Conservation (phyloP, 2,888 invertebrate genomes). For the Cantharis lateralis region DNA sequence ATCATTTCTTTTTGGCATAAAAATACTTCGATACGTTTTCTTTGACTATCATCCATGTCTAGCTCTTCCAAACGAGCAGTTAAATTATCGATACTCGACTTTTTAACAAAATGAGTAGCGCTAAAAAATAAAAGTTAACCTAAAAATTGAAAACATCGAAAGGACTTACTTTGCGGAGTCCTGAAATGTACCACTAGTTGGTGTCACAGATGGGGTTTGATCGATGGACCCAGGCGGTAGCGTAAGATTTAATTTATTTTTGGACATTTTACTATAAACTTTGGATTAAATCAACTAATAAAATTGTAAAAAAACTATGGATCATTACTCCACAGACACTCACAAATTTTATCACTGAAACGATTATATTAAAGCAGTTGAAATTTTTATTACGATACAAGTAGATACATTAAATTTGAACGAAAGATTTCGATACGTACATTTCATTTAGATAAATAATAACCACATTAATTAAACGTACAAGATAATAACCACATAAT, state of each 20-base stretch:
- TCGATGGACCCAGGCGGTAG: constrained; percentile 89
- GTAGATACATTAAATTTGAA: background rate
- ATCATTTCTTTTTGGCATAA: constrained; percentile 95
- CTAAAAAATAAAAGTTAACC: constrained; percentile 44
- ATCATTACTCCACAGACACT: background rate
- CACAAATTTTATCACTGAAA: background rate
- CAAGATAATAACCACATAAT: background rate
- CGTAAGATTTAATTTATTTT: constrained; percentile 89
- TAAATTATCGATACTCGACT: constrained; percentile 82
- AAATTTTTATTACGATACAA: background rate
- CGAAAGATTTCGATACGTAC: background rate
- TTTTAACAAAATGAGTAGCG: constrained; percentile 65
- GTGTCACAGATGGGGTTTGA: constrained; percentile 63
- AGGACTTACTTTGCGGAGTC: constrained; percentile 63
- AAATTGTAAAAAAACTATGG: background rate
- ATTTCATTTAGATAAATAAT: background rate
- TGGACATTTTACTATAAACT: constrained; percentile 72
- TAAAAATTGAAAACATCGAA: background rate
- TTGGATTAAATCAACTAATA: constrained; percentile 1
- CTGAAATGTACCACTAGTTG: constrained; percentile 64
- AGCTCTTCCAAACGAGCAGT: constrained; percentile 90
- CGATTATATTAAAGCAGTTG: background rate
- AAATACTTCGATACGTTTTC: constrained; percentile 90
- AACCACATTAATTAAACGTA: background rate
- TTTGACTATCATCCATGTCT: constrained; percentile 71